A percentile compares a stretch with the other conserved stretches of the same genome.
These are phyloP conservation scores for Corvus hawaiiensis DNA, from an alignment of 2,113 vertebrate species.

Conservation along the genomic window DNA sequence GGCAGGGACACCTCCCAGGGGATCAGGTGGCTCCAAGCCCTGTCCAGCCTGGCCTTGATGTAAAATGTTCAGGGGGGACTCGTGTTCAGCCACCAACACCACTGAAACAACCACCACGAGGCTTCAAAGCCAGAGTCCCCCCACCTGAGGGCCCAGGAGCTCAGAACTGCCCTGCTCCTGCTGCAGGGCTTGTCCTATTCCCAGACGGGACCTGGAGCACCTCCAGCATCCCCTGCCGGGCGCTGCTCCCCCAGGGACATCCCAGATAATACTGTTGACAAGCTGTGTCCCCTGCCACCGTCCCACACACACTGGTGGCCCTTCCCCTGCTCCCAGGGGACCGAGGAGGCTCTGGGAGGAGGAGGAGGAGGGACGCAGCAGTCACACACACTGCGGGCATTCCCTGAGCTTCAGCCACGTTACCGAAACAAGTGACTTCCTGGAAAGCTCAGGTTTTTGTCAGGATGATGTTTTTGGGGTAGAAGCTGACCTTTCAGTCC, in stretches of 20 bases:
- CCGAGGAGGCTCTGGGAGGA: neutral
- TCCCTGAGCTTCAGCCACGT: too few species aligned
- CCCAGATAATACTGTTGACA: neutral
- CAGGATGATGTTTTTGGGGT: too few species aligned
- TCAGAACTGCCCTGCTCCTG: neutral
- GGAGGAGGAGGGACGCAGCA: neutral
- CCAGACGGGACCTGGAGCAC: neutral
- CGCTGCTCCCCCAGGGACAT: neutral
- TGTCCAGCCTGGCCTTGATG: neutral
- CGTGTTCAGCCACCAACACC: accelerated
- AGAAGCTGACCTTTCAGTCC: neutral
- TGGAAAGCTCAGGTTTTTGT: neutral
- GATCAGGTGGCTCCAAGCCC: neutral
- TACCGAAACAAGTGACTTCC: neutral
- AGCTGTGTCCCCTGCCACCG: neutral
- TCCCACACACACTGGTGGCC: neutral
- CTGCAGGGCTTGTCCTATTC: too few species aligned
- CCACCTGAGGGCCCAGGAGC: too few species aligned
- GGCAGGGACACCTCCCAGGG: neutral
- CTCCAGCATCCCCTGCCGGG: neutral
- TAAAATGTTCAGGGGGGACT: neutral
- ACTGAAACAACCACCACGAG: too few species aligned
- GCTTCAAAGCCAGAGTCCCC: neutral
- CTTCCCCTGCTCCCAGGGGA: neutral
- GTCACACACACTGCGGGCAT: neutral